A percentile compares a stretch with the other conserved stretches of the same genome.
Evolutionary conservation across 2,797 vertebrate genomes (phyloP).

Genomic region (Sandelia bainsii): DNA sequence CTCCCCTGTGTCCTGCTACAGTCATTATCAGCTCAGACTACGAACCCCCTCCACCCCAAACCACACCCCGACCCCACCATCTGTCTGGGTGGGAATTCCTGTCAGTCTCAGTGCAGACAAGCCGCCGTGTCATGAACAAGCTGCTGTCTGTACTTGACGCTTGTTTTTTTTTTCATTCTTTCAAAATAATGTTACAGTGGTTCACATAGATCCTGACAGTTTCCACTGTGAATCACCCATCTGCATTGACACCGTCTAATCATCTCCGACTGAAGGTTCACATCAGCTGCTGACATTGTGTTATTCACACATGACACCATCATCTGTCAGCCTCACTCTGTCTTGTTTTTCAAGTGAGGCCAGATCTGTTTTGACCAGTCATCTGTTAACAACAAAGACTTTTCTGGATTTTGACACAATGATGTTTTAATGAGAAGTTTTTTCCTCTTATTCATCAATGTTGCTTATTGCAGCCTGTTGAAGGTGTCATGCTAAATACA

Average conservation of each 20-base stretch:
- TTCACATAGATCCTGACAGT: background rate
- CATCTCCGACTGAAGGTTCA: conserved; percentile 34
- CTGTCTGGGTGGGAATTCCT: conserved; percentile 46
- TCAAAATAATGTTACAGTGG: background rate
- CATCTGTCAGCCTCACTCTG: background rate
- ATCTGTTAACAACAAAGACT: background rate
- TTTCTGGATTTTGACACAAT: background rate
- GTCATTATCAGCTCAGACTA: conserved; percentile 20
- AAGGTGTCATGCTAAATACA: background rate
- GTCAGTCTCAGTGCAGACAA: conserved; percentile 17
- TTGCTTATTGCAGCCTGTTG: background rate
- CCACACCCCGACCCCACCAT: conserved; percentile 57
- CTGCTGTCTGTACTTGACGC: conserved; percentile 8
- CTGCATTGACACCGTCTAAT: conserved; percentile 36
- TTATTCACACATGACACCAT: conserved; percentile 31
- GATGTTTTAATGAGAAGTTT: too few species aligned
- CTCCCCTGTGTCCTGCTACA: conserved; percentile 4
- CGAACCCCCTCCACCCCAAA: background rate
- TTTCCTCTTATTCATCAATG: too few species aligned
- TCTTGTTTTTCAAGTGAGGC: conserved; percentile 30
- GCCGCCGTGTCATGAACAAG: conserved; percentile 39
- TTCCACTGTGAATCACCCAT: conserved; percentile 19
- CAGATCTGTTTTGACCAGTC: conserved; percentile 14
- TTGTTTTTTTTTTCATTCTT: background rate
- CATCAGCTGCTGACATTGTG: conserved; percentile 24